Evolutionary conservation across 2,888 invertebrate genomes (phyloP).

Genomic region (Papilio demoleus): DNA sequence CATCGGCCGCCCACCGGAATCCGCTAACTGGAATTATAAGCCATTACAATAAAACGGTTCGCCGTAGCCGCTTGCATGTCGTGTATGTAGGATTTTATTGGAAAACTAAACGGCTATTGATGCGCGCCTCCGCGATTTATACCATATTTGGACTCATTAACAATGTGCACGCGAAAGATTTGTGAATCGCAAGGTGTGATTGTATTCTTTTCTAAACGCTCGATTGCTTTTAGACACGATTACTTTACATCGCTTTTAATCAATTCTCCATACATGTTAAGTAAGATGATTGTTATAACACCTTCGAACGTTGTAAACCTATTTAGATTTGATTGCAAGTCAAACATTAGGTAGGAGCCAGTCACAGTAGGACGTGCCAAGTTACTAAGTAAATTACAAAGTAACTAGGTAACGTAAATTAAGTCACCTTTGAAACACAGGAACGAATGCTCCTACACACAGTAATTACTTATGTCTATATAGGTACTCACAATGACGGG

Average conservation of each 20-base stretch:
- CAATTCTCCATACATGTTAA: conserved; percentile 11
- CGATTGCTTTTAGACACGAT: conserved; percentile 21
- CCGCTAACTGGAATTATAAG: conserved; percentile 68
- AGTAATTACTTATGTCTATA: not conserved
- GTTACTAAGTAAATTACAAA: too few relatives aligned
- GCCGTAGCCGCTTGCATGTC: conserved; percentile 59
- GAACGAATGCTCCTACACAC: conserved; percentile 32
- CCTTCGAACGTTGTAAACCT: not conserved
- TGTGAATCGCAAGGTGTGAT: conserved; percentile 31
- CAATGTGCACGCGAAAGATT: conserved; percentile 40
- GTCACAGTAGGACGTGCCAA: too few relatives aligned
- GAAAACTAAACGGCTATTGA: conserved; percentile 50
- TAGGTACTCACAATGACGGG: not conserved
- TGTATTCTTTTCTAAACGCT: conserved; percentile 18
- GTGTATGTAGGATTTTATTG: conserved; percentile 53
- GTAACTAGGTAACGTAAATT: conserved; percentile 53
- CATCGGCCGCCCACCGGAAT: conserved; percentile 65
- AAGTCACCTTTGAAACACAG: conserved; percentile 50
- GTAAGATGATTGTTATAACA: conserved; percentile 1
- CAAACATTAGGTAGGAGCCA: not conserved
- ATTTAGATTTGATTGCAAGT: conserved; percentile 2
- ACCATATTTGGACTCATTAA: conserved; percentile 42
- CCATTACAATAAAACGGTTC: conserved; percentile 75
- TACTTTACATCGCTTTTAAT: conserved; percentile 8
- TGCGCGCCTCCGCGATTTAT: conserved; percentile 43